Evolutionary conservation across 2,888 invertebrate species (phyloP), one percentile per base, ranked within the genome.

Genomic region (Nasonovia ribisnigri): DNA sequence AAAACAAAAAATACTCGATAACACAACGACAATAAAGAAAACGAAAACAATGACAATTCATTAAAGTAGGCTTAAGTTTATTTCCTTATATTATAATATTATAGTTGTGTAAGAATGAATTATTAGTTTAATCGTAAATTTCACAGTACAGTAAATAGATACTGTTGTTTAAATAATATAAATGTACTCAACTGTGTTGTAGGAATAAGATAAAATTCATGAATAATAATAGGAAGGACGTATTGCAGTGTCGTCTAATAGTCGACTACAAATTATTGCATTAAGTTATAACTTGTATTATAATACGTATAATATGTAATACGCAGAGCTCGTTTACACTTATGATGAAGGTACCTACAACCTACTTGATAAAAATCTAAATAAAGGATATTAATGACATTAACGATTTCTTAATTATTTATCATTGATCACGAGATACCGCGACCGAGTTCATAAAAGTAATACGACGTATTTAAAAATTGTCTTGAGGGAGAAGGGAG

Each of bases 111-210:
- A 93, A 93, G 89, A 57, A 93, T 89, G 89, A 93, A 93, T 57
- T 89, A 93, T 84, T 93, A 93, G 84, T 89, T 93, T 93, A 87
- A 92, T 87, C 87, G 87, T 87, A 48, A 87, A 92, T 92, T 87
- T 60, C 36, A 46, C 86, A 11, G 87, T 42, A 36, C 46, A 48
- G 87, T 84, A 84, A 90, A 84, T 90, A 90, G 90, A 90, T 90
- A 77, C 26, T 6, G 48, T 87, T 88, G 26, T 26, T 57, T 57
- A 89, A 89, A 89, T 89, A 89, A 89, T 89, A 57, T 57, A 42
- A 60, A 89, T 43, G 60, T 43, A 91, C 86, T 91, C 91, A 54
- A 91, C 86, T 13, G 86, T 46, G 46, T 86, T 86, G 86, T 26
- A 46, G 86, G 57, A 36, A 67, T 67, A 67, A 91, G 86, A 86